Base-by-base conservation (phyloP, 1,140 invertebrate genomes). In the Glomeris maerens region DNA sequence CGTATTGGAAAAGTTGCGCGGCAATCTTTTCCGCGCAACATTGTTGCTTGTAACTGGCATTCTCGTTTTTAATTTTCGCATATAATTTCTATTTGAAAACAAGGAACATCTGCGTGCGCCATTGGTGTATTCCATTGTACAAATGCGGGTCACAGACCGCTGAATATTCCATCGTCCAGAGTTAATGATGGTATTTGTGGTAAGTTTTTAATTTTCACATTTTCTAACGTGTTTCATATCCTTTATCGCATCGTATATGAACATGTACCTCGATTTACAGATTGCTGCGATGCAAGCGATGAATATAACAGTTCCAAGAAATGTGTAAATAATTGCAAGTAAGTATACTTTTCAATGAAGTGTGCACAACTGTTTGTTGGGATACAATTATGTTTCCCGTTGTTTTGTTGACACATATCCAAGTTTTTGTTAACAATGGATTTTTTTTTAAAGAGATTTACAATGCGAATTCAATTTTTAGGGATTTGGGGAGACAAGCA, bases 151-250 rank as follows among this genome's bases (percentile, higher is more conserved):
- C 80, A 90, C 65, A 75, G 74, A 57, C 72, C 88, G 0, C 58
- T 74, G 41, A 75, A 86, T 59, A 80, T 99, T 59, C 83, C 84
- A 2, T 90, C 92, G 23, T 84, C 83, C 2, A 73, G 84, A 61
- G 91, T 98, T 0, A 95, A 97, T 64, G 96, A 99, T 72, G 88
- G 89, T 2, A 79, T 98, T 55, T 99, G 96, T 72, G 92, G 88
- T 74, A 67, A 63, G 69, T 57, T 49, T 22, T 27, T 20, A 5
- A 20, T 49, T 3, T 38, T 38, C 25, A 53, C 51, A 53, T 27
- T 50, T 29, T 10, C 3, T 21, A 42, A 5, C 10, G 20, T 17
- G 20, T 17, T 17, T 42, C 4, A 42, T 27, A 2, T 38, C 28
- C n/a, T 47, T 13, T 29, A 14, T 28, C 27, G 13, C 2, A 27